Evolutionary conservation across 1,140 invertebrate species (phyloP).

Genomic region (Yoshiicerus persimilis): DNA sequence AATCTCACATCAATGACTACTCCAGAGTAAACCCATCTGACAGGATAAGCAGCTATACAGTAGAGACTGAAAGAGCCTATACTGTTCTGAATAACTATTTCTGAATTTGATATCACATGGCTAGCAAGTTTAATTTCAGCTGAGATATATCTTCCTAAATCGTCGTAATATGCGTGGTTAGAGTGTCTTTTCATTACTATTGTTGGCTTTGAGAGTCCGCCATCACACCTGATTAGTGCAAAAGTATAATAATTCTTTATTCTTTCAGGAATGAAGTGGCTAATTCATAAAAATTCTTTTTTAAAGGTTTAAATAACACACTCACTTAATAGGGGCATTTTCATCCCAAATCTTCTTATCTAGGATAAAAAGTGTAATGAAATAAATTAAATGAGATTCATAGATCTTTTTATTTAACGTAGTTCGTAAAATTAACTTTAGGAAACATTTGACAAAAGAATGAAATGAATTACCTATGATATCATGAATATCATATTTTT

Average conservation of each 20-base stretch:
- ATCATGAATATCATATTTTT: neutral
- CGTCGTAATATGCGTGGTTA: neutral
- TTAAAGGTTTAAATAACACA: neutral
- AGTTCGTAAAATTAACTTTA: no score
- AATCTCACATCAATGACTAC: neutral
- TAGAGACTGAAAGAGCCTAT: neutral
- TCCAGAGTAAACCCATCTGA: neutral
- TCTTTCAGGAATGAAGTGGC: no score
- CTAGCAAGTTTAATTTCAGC: neutral
- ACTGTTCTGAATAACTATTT: neutral
- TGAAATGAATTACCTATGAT: neutral
- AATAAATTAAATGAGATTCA: no score
- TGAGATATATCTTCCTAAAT: neutral
- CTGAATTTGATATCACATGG: neutral
- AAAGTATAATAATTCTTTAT: no score
- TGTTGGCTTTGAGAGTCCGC: neutral
- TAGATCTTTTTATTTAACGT: no score
- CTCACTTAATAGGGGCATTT: neutral
- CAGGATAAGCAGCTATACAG: neutral
- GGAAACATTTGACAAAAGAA: no score
- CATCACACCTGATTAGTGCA: neutral
- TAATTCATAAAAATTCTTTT: neutral
- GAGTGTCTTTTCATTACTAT: neutral
- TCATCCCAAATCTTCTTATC: neutral
- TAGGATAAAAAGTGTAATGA: neutral